Conservation (phyloP, 2,113 vertebrate species). For the Saccopteryx bilineata region DNA sequence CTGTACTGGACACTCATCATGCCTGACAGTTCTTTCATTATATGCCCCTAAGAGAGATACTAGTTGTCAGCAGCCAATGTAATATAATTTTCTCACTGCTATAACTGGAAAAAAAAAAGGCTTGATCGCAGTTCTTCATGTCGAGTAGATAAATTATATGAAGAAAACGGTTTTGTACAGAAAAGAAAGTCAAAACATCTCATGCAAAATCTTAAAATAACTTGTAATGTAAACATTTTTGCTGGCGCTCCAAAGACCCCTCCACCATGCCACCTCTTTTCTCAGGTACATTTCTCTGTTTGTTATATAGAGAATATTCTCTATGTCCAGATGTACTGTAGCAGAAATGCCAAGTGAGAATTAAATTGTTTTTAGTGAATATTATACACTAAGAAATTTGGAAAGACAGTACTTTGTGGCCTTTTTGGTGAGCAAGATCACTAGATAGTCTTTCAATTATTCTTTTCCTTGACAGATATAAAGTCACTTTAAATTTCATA, state of each 20-base stretch:
- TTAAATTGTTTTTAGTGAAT: neutral
- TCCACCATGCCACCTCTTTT: neutral
- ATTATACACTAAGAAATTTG: conserved; percentile 23
- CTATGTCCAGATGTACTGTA: neutral
- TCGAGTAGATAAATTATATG: conserved; percentile 76
- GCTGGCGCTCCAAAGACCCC: neutral
- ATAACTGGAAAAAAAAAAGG: conserved; percentile 54
- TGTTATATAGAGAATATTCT: conserved; percentile 23
- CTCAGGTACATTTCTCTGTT: conserved; percentile 12
- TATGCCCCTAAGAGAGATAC: conserved; percentile 66
- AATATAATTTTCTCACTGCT: conserved; percentile 76
- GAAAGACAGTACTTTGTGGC: neutral
- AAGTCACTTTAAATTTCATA: neutral
- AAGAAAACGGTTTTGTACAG: conserved; percentile 66
- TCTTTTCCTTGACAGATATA: neutral
- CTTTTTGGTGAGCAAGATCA: neutral
- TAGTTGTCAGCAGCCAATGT: conserved; percentile 78
- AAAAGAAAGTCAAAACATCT: conserved; percentile 76
- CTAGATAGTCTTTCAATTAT: neutral
- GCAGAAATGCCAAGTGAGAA: neutral
- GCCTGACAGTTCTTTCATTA: conserved; percentile 80
- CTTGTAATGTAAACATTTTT: conserved; percentile 54
- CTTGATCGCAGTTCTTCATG: conserved; percentile 67
- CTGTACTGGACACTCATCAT: conserved; percentile 74
- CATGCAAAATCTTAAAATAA: conserved; percentile 70